These are phyloP conservation scores for Saxidomus purpurata DNA, from an alignment of 1,140 invertebrate genomes.

Conservation along the genomic window DNA sequence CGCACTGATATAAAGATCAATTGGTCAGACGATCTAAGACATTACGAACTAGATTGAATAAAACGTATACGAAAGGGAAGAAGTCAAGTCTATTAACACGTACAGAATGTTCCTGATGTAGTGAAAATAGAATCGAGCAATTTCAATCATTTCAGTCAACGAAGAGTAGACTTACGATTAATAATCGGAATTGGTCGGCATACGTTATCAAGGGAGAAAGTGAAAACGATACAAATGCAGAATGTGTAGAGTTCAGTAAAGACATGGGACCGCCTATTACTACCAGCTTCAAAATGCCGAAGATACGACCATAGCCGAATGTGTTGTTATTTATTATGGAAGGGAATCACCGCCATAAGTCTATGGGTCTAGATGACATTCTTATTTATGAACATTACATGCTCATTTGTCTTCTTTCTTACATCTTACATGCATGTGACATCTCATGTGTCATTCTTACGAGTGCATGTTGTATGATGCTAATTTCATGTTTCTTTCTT, in stretches of 20 bases:
- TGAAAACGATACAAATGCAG: background rate
- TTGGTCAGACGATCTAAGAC: slow-evolving; percentile 70
- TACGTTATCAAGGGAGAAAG: slow-evolving; percentile 20
- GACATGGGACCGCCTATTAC: background rate
- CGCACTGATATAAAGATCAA: slow-evolving; percentile 79
- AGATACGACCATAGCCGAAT: background rate
- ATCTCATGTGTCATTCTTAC: no score
- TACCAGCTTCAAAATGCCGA: background rate
- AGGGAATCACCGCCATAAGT: no score
- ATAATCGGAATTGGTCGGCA: background rate
- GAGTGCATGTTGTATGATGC: no score
- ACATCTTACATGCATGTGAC: no score
- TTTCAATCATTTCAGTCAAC: background rate
- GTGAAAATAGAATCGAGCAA: background rate
- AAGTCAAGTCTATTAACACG: slow-evolving; percentile 8
- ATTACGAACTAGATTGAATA: slow-evolving; percentile 56
- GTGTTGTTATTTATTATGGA: no score
- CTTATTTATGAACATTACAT: no score
- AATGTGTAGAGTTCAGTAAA: background rate
- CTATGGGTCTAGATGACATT: no score
- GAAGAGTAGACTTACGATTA: background rate
- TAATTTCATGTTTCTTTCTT: no score
- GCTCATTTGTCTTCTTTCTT: no score
- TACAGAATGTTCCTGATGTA: background rate
- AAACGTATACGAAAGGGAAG: slow-evolving; percentile 29